Percentiles rank a stretch among this genome's conserved stretches.
Conservation (phyloP, 2,888 invertebrate species). For the Gonocerus acuteangulatus region DNA sequence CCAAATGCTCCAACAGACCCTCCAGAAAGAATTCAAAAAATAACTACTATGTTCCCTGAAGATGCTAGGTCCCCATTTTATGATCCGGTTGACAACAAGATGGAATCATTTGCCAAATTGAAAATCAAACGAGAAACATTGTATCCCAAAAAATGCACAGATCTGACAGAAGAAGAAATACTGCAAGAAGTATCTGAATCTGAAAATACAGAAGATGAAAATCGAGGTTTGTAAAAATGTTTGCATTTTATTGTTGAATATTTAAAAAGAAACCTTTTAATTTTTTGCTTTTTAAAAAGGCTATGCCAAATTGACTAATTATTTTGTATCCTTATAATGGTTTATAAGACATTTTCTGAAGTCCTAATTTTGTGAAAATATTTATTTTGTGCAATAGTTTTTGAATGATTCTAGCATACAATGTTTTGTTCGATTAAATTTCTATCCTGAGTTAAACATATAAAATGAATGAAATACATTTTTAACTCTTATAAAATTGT, state of each 20-base stretch:
- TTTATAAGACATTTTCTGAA: too few relatives aligned
- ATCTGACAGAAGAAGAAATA: slow-evolving; percentile 39
- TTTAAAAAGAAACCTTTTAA: neutral
- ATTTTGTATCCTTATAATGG: too few relatives aligned
- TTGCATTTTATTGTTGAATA: neutral
- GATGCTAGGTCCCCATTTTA: slow-evolving; percentile 90
- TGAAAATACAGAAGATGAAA: slow-evolving; percentile 61
- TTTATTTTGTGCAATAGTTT: too few relatives aligned
- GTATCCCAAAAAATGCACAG: slow-evolving; percentile 40
- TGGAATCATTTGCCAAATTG: slow-evolving; percentile 78
- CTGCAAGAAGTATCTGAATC: slow-evolving; percentile 43
- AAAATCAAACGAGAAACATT: slow-evolving; percentile 60
- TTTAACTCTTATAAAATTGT: too few relatives aligned
- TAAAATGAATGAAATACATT: too few relatives aligned
- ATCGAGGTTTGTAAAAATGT: slow-evolving; percentile 54
- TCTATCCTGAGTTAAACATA: too few relatives aligned
- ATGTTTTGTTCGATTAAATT: too few relatives aligned
- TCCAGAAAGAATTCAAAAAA: slow-evolving; percentile 75
- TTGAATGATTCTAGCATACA: too few relatives aligned
- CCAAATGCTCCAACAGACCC: slow-evolving; percentile 69
- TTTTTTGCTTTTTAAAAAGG: neutral
- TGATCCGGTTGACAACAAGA: slow-evolving; percentile 56
- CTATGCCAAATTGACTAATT: too few relatives aligned
- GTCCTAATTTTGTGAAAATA: too few relatives aligned
- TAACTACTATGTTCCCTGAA: slow-evolving; percentile 84